Conservation (phyloP, 1,140 invertebrate species). For the Zaprionus inermis region DNA sequence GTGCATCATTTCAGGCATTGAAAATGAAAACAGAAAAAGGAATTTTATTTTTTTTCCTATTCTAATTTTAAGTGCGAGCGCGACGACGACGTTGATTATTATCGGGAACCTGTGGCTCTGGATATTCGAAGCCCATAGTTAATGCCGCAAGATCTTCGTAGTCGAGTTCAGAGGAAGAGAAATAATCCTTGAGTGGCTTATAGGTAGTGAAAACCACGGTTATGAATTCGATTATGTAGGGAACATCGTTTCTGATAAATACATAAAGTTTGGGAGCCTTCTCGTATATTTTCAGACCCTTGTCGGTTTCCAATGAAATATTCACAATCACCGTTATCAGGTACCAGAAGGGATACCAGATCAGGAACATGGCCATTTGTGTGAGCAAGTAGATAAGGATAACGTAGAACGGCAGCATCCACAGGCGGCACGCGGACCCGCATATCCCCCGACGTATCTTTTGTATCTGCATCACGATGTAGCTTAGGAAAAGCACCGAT, state of each 20-base stretch:
- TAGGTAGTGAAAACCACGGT: neutral
- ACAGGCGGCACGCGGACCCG: fast-evolving
- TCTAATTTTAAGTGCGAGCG: no score
- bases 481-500: neutral
- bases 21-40: no score
- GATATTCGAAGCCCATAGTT: neutral
- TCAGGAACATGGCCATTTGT: neutral
- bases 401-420: neutral
- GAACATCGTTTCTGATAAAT: neutral
- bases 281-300: neutral
- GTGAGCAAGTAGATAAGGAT: neutral
- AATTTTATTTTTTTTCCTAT: no score
- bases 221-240: neutral
- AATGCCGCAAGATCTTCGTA: neutral
- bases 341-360: neutral
- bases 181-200: neutral
- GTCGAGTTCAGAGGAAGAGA: neutral
- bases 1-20: no score
- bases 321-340: neutral
- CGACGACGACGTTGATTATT: no score
- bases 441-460: neutral
- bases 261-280: neutral
- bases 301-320: neutral
- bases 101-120: no score
- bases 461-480: neutral